Evolutionary conservation across 2,888 invertebrate genomes (phyloP).

Genomic region (Chrysodeixis includens): DNA sequence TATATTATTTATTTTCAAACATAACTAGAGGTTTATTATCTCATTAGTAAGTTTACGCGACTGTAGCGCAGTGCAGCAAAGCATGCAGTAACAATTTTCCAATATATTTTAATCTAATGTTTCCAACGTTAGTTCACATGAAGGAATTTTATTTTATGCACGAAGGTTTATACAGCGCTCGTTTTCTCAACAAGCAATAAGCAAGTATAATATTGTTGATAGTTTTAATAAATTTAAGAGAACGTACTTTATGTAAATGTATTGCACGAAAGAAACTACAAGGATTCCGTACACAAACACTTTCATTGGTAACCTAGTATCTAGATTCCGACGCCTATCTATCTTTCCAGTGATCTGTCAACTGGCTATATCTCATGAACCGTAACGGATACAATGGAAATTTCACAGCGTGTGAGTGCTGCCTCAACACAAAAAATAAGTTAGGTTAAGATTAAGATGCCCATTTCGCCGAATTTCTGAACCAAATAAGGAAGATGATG

Average conservation of each 20-base stretch:
- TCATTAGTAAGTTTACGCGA: constrained; percentile 24
- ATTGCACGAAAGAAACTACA: neutral
- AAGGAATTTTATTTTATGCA: constrained; percentile 15
- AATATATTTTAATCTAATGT: constrained; percentile 9
- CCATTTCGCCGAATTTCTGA: too few species aligned
- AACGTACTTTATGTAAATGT: neutral
- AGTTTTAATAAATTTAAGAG: neutral
- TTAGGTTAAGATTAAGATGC: too few species aligned
- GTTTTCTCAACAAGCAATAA: constrained; percentile 1
- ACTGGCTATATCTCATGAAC: too few species aligned
- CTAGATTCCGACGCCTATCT: too few species aligned
- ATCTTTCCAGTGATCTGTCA: too few species aligned
- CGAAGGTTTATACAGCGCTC: neutral
- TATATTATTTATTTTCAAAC: neutral
- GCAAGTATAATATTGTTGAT: neutral
- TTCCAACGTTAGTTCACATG: constrained; percentile 6
- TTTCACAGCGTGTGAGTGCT: too few species aligned
- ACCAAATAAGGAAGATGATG: too few species aligned
- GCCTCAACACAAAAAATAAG: too few species aligned
- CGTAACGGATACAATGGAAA: too few species aligned
- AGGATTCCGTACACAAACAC: too few species aligned
- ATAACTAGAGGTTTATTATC: constrained; percentile 7
- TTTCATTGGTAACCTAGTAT: too few species aligned
- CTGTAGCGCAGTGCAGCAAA: constrained; percentile 34
- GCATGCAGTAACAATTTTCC: constrained; percentile 11